A percentile compares a stretch with the other conserved stretches of the same genome.
Evolutionary conservation across 2,888 invertebrate genomes (phyloP).

Genomic region (Thereva unica): DNA sequence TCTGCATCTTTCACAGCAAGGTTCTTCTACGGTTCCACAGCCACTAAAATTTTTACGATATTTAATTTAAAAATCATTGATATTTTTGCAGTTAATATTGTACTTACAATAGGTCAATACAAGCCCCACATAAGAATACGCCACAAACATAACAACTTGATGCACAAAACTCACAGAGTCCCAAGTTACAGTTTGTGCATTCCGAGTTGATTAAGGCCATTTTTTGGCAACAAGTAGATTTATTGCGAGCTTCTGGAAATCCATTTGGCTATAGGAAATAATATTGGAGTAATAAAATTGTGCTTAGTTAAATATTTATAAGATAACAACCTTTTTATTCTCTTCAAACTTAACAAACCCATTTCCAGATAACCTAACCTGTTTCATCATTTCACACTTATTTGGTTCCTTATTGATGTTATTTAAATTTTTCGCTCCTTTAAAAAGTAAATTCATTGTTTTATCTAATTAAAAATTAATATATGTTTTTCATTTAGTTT

Average conservation of each 20-base stretch:
- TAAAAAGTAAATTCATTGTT: conserved; percentile 43
- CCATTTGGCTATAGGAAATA: conserved; percentile 37
- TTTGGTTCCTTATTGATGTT: conserved; percentile 33
- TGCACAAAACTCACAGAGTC: conserved; percentile 45
- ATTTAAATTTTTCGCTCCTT: conserved; percentile 40
- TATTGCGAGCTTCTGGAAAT: conserved; percentile 36
- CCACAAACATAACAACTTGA: conserved; percentile 43
- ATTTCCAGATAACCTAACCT: conserved; percentile 41
- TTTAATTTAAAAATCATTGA: background rate
- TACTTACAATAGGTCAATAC: conserved; percentile 46
- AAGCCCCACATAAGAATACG: conserved; percentile 42
- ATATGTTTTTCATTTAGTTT: background rate
- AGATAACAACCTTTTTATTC: conserved; percentile 34
- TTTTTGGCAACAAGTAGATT: conserved; percentile 44
- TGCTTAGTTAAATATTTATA: too few relatives aligned
- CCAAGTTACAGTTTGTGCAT: conserved; percentile 45
- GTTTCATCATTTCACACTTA: conserved; percentile 16
- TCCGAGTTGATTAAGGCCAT: conserved; percentile 42
- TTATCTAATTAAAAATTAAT: conserved; percentile 35
- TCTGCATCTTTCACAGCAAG: background rate
- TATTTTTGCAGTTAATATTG: background rate
- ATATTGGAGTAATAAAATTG: background rate
- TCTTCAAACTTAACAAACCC: conserved; percentile 39
- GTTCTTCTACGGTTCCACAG: conserved; percentile 21
- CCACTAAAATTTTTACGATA: conserved; percentile 9